A percentile compares a stretch with the other conserved stretches of the same genome.
Evolutionary conservation across 2,797 vertebrate species (phyloP).

Genomic region (Xenentodon cancila): DNA sequence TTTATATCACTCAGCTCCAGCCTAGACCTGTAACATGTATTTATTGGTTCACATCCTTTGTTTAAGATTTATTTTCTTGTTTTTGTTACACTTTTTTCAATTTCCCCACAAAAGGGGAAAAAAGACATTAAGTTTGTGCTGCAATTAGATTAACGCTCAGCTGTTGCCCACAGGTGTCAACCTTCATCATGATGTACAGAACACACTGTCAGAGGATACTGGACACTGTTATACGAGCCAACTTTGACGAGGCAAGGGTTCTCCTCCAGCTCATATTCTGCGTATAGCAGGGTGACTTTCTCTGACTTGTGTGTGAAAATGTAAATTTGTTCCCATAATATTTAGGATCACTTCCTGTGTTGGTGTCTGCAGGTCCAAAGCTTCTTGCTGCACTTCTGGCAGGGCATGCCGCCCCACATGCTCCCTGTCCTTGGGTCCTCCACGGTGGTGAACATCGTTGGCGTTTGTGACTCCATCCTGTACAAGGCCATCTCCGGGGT

Average conservation of each 20-base stretch:
- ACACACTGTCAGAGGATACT: constrained; percentile 99
- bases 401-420: constrained; percentile 99
- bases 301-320: no score
- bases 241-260: constrained; percentile 94
- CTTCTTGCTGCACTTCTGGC: constrained; percentile 99
- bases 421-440: constrained; percentile 94
- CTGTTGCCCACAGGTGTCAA: constrained; percentile 89
- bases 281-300: background rate
- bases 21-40: constrained; percentile 72
- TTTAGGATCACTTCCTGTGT: constrained; percentile 6
- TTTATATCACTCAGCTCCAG: constrained; percentile 71
- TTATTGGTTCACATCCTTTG: constrained; percentile 74
- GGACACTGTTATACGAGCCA: constrained; percentile 98
- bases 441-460: constrained; percentile 97
- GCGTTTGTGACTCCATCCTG: constrained; percentile 98
- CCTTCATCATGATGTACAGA: constrained; percentile 99
- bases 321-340: background rate
- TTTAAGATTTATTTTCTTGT: constrained; percentile 79
- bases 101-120: constrained; percentile 11
- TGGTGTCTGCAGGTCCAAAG: constrained; percentile 91
- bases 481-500: constrained; percentile 99
- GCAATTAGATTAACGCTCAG: constrained; percentile 42
- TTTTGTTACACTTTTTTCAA: constrained; percentile 53
- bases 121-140: constrained; percentile 36
- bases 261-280: background rate